phyloP scores from a whole-genome alignment of 2,113 vertebrate species.

The Chionis minor region DNA sequence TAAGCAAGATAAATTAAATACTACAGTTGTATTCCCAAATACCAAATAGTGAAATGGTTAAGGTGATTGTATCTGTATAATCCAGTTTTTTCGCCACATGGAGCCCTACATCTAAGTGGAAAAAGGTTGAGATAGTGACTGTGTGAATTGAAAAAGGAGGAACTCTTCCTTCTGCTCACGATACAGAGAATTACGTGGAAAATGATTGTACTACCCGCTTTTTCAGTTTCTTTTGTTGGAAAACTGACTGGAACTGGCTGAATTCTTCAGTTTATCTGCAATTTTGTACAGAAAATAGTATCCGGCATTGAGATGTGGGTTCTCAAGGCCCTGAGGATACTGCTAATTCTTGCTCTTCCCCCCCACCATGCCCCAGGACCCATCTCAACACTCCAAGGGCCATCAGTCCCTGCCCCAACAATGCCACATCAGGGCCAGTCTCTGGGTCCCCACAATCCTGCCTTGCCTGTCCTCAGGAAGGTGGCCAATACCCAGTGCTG shows the following conservation, averaged over 20 bases:
- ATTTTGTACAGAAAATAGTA: not conserved
- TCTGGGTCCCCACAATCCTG: not conserved
- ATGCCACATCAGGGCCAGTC: not conserved
- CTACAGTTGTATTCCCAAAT: not conserved
- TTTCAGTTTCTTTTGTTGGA: not conserved
- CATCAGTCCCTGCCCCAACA: not conserved
- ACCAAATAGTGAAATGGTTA: not conserved
- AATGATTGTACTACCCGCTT: not conserved
- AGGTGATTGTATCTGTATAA: not conserved
- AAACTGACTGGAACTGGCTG: not conserved
- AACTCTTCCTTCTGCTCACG: not conserved
- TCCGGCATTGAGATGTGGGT: not conserved
- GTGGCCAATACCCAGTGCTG: accelerated
- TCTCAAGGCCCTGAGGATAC: not conserved
- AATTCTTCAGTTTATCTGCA: not conserved
- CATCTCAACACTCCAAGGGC: not conserved
- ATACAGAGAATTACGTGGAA: not conserved
- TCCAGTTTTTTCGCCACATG: not conserved
- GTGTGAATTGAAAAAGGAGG: not conserved
- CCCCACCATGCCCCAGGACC: too few relatives aligned
- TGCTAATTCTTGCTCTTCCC: not conserved
- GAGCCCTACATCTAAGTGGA: not conserved
- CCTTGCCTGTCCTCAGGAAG: not conserved
- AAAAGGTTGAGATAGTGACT: not conserved
- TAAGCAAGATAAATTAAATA: not conserved